A percentile compares a stretch with the other conserved stretches of the same genome.
These are phyloP conservation scores for Cephalopholis sonnerati DNA, from an alignment of 2,113 vertebrate genomes.

Conservation along the genomic window DNA sequence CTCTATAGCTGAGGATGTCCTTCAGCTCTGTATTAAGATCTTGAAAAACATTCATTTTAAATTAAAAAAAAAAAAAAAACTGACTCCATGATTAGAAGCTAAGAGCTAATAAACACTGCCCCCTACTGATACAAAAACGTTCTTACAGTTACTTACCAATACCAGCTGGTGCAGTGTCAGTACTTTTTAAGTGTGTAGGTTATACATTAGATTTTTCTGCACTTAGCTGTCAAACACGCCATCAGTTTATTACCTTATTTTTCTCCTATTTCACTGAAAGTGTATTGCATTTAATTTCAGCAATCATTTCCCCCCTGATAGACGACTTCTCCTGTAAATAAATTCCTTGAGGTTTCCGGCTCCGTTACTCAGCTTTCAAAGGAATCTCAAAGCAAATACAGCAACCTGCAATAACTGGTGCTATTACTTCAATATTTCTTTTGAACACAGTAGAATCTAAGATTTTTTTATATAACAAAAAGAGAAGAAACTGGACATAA, in stretches of 20 bases:
- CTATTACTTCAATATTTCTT: background rate
- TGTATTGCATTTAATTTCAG: background rate
- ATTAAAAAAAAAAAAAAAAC: background rate
- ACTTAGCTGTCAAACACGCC: background rate
- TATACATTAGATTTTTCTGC: background rate
- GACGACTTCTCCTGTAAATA: background rate
- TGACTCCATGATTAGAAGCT: fast-evolving
- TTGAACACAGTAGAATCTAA: background rate
- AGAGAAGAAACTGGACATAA: background rate
- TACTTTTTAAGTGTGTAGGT: background rate
- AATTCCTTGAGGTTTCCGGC: background rate
- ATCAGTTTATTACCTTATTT: background rate
- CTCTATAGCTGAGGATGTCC: constrained; percentile 18
- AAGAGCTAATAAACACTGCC: constrained; percentile 73
- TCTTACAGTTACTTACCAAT: constrained; percentile 28
- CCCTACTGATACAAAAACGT: constrained; percentile 56
- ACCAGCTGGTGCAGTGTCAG: background rate
- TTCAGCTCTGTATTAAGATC: constrained; percentile 1
- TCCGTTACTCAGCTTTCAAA: background rate
- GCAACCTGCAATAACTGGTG: background rate
- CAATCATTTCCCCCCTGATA: background rate
- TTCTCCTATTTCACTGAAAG: background rate
- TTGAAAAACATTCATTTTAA: background rate
- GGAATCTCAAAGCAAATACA: background rate
- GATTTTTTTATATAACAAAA: background rate